A percentile compares a stretch with the other conserved stretches of the same genome.
Conservation (phyloP, 2,888 invertebrate species). For the Eumerus sabulonum region DNA sequence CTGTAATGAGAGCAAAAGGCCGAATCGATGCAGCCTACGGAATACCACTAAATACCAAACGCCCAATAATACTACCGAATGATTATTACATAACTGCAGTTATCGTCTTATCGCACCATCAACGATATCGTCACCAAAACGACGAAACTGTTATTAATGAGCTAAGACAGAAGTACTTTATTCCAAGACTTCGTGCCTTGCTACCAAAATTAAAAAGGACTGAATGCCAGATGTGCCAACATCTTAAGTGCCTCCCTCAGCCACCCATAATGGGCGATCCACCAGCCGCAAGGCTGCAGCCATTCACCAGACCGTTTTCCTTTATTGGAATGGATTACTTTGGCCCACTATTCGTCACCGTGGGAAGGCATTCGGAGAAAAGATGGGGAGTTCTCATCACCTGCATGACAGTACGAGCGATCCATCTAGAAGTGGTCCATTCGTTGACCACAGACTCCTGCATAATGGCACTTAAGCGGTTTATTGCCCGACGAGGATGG, state of each 20-base stretch:
- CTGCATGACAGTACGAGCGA: conserved; percentile 50
- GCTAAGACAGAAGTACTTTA: conserved; percentile 17
- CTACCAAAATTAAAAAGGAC: conserved; percentile 7
- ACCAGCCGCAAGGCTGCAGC: conserved; percentile 23
- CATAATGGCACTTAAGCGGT: conserved; percentile 35
- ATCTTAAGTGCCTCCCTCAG: neutral
- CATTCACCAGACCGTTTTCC: conserved; percentile 32
- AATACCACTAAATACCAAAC: neutral
- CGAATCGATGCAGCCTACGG: conserved; percentile 11
- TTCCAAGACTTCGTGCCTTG: conserved; percentile 15
- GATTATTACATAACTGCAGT: conserved; percentile 10
- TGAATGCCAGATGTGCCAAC: conserved; percentile 12
- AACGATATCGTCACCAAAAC: conserved; percentile 22
- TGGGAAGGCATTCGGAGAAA: conserved; percentile 33
- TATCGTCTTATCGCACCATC: neutral
- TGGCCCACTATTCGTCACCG: conserved; percentile 15
- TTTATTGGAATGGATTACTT: conserved; percentile 45
- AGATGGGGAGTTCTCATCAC: conserved; percentile 50
- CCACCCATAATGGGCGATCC: conserved; percentile 26
- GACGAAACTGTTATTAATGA: conserved; percentile 14
- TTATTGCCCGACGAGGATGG: conserved; percentile 32
- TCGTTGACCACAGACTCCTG: conserved; percentile 29
- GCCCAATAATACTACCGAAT: conserved; percentile 1
- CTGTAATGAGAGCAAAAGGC: neutral
- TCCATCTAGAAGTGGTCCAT: conserved; percentile 40